Base-by-base conservation (phyloP, 2,797 vertebrate species). In the Gallirallus australis region DNA sequence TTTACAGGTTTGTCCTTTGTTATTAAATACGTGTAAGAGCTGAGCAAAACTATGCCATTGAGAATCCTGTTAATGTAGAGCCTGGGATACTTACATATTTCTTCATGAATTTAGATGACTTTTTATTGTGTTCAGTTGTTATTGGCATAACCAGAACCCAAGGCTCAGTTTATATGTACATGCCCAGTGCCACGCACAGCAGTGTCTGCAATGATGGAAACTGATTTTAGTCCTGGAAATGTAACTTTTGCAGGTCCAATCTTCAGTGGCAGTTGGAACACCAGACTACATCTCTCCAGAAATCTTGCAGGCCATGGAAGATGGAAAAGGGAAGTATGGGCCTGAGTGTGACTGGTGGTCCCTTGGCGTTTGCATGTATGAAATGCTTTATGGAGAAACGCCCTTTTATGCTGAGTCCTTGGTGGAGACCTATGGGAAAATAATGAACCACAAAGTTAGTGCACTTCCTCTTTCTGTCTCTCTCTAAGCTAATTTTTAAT, bases 341-440 rank as follows among this genome's bases (percentile, higher is more conserved):
- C 99, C 99, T 2, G 99, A 99, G 97, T 99, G 99, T 83, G 99
- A 99, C 98, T 99, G 99, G 99, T 99, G 99, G 99, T 99, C 99
- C 82, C 98, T 99, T 84, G 99, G 99, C 23, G 99, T 99, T 96
- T 99, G 99, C 98, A 99, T 99, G 99, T 99, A 99, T 91, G 99
- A 99, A 97, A 99, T 99, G 99, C 99, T 99, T 91, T 99, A 99
- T 40, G 99, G 99, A 90, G 99, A 99, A 98, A 99, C 99, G 11
- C 99, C 99, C 30, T 99, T 99, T 98, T 99, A 99, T 94, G 99
- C 99, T 15, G 99, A 99, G 96, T 99, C 99, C 75, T 98, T 99
- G 97, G 99, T 99, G 98, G 99, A 99, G 98, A 99, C 99, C 33
- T 99, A 99, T 25, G 99, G 99, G 96, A 99, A 99, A 98, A 99